Evolutionary conservation across 2,888 invertebrate species (phyloP).

Genomic region (Drosophila anomelani): DNA sequence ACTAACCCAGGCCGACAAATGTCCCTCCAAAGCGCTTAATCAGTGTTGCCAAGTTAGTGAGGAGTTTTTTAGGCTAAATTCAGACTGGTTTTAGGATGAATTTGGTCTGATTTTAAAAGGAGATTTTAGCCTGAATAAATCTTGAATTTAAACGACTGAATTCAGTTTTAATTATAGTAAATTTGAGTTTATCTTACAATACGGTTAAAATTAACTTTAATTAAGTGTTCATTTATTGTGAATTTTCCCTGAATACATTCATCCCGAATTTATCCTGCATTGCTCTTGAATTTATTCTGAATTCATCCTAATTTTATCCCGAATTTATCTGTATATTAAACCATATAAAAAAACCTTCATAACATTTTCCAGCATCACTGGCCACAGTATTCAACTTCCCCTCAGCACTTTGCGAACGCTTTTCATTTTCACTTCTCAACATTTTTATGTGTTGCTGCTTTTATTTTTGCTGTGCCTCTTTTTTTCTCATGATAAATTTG

Average conservation of each 20-base stretch:
- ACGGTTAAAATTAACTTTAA: too few relatives aligned
- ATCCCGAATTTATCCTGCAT: neutral
- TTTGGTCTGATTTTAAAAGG: too few relatives aligned
- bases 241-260: neutral
- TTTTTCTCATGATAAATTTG: conserved; percentile 77
- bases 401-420: conserved; percentile 54
- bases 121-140: too few relatives aligned
- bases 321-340: neutral
- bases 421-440: conserved; percentile 75
- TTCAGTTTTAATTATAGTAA: too few relatives aligned
- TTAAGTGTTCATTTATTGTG: too few relatives aligned
- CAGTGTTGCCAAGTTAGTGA: neutral
- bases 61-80: neutral
- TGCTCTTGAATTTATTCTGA: neutral
- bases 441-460: conserved; percentile 49
- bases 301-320: neutral
- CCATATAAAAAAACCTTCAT: too few relatives aligned
- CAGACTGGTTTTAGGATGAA: neutral
- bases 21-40: conserved; percentile 23
- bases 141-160: too few relatives aligned
- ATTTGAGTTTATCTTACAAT: too few relatives aligned
- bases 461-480: conserved; percentile 29
- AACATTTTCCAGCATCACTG: conserved; percentile 18
- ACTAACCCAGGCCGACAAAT: conserved; percentile 59
- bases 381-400: conserved; percentile 23